Evolutionary conservation across 1,140 invertebrate genomes (phyloP).

Genomic region (Asbolus verrucosus): DNA sequence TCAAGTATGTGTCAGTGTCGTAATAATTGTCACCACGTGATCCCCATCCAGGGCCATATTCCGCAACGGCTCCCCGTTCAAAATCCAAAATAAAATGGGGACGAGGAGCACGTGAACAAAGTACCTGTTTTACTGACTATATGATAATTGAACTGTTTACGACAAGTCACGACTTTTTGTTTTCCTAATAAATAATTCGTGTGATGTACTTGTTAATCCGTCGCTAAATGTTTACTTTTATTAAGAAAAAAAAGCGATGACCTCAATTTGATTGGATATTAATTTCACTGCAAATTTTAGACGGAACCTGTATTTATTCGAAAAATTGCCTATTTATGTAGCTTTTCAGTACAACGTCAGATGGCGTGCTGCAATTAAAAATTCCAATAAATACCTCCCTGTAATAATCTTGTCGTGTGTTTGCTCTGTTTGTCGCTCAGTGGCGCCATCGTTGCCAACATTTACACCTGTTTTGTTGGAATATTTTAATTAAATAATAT

Average conservation of each 20-base stretch:
- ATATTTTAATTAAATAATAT: slow-evolving; percentile 23
- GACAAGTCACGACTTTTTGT: slow-evolving; percentile 17
- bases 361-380: too few relatives aligned
- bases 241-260: slow-evolving; percentile 13
- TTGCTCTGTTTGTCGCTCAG: too few relatives aligned
- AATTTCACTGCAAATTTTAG: not conserved
- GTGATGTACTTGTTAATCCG: slow-evolving; percentile 18
- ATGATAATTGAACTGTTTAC: slow-evolving; percentile 30
- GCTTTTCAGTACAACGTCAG: too few relatives aligned
- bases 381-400: too few relatives aligned
- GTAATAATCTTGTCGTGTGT: too few relatives aligned
- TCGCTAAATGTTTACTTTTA: slow-evolving; percentile 27
- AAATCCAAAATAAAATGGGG: slow-evolving; percentile 4
- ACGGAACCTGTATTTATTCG: too few relatives aligned
- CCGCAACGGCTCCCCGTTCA: not conserved
- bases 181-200: slow-evolving; percentile 36
- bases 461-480: not conserved
- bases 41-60: not conserved
- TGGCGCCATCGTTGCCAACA: slow-evolving; percentile 9
- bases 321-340: too few relatives aligned
- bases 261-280: slow-evolving; percentile 37
- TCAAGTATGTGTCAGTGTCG: too few relatives aligned
- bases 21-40: too few relatives aligned
- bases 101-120: not conserved
- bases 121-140: slow-evolving; percentile 6